phyloP scores from a whole-genome alignment of 2,888 invertebrate species.

The Harpalus rufipes region DNA sequence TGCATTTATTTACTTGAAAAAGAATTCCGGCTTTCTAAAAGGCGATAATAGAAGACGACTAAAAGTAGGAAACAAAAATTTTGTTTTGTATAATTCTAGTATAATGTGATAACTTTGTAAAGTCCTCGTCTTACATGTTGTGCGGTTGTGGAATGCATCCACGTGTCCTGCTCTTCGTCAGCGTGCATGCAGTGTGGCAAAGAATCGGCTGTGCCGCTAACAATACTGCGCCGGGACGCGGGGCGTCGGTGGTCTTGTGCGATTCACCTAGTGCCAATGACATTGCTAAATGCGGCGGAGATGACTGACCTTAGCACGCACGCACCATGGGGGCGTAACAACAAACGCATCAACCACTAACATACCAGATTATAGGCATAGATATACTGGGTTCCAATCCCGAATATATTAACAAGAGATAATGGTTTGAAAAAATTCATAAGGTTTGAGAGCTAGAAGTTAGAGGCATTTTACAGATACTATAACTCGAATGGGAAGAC shows the following conservation, averaged over 20 bases:
- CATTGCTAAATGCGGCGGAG: conserved; percentile 57
- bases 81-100: no score
- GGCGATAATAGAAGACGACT: no score
- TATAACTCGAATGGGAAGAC: no score
- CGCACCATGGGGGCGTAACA: conserved; percentile 39
- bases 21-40: no score
- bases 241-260: neutral
- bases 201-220: conserved; percentile 19
- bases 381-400: no score
- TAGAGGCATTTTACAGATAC: no score
- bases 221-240: conserved; percentile 26
- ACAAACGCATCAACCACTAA: neutral
- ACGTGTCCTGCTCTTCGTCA: neutral
- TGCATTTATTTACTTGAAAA: no score
- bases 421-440: no score
- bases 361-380: neutral
- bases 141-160: neutral
- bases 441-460: no score
- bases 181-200: neutral
- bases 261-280: conserved; percentile 59
- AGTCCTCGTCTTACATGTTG: neutral
- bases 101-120: no score
- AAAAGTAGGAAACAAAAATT: no score
- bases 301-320: conserved; percentile 56
- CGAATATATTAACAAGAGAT: no score